Base-by-base conservation (phyloP, 2,797 vertebrate species). In the Macropodus opercularis region DNA sequence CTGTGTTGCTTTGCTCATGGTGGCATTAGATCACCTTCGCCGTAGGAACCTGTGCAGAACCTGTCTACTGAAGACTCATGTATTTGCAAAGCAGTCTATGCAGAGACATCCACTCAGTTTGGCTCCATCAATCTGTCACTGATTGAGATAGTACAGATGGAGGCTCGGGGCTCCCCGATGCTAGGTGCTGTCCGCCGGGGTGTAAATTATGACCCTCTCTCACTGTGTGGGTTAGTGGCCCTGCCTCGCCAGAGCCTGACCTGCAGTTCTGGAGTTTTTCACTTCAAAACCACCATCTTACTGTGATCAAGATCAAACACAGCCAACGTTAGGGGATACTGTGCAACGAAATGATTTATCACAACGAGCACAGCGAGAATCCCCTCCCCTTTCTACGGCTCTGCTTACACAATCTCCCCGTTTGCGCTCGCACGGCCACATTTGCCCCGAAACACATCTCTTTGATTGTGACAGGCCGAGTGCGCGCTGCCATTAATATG, bases 251-350 rank as follows among this genome's bases (percentile, higher is more conserved):
- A 91, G 85, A 89, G 80, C 91, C 94, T 96, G 95, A 95, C 94
- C 95, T 91, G 91, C 88, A 92, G 94, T 92, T 96, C 95, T 98
- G 95, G 95, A 95, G 93, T 96, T 95, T 94, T 95, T 96, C 93
- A 98, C 95, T 96, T 98, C 95, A 97, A 95, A 97, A 95, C 93
- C 92, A 86, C 93, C 92, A 85, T 94, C 94, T 96, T 93, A 91
- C 93, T 91, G 92, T 89, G 93, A 93, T 90, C 69, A 86, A 98
- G 94, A 98, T 98, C 96, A 98, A 98, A 97, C 94, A 83, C 89
- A 90, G 84, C 85, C 90, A 89, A 92, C 93, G 94, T 94, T 95
- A 92, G 91, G 87, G 92, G 92, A 93, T 94, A 91, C 92, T 85
- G 82, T 69, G 84, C 80, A 87, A 83, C 85, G 90, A 81, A 89